These are phyloP conservation scores for Xiphorhynchus elegans DNA, from an alignment of 2,113 vertebrate species.

Conservation along the genomic window DNA sequence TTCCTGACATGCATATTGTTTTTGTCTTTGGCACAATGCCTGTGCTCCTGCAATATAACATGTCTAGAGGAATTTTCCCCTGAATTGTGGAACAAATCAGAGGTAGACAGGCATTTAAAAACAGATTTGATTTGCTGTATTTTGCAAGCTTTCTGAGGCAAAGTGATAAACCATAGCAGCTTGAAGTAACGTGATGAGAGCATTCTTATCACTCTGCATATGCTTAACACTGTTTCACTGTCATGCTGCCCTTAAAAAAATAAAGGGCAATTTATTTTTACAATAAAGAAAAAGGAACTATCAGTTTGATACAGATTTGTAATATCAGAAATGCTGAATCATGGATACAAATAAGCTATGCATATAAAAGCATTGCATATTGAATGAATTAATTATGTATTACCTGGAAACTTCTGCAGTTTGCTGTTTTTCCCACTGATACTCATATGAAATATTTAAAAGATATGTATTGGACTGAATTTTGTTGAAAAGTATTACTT, in stretches of 20 bases:
- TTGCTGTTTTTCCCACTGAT: not conserved
- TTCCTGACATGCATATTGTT: rapidly evolving
- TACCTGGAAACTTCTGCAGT: not conserved
- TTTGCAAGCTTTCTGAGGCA: constrained; percentile 32
- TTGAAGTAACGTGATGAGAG: constrained; percentile 17
- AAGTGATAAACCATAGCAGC: constrained; percentile 25
- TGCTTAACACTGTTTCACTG: not conserved
- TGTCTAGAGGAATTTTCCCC: not conserved
- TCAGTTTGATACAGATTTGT: not conserved
- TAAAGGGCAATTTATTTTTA: too few species aligned
- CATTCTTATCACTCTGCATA: not conserved
- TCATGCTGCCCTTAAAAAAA: not conserved
- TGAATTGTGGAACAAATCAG: constrained; percentile 43
- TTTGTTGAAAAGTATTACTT: not conserved
- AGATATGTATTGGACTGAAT: not conserved
- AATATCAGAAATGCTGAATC: constrained; percentile 4
- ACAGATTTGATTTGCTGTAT: constrained; percentile 39
- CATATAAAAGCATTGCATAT: not conserved
- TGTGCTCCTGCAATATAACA: not conserved
- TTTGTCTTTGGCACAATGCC: not conserved
- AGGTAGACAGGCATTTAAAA: constrained; percentile 43
- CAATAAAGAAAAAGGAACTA: not conserved
- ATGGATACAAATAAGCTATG: not conserved
- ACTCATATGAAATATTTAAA: not conserved
- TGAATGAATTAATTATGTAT: not conserved